Conservation (phyloP, 2,888 invertebrate species). For the Glyphotaelius pellucidus region DNA sequence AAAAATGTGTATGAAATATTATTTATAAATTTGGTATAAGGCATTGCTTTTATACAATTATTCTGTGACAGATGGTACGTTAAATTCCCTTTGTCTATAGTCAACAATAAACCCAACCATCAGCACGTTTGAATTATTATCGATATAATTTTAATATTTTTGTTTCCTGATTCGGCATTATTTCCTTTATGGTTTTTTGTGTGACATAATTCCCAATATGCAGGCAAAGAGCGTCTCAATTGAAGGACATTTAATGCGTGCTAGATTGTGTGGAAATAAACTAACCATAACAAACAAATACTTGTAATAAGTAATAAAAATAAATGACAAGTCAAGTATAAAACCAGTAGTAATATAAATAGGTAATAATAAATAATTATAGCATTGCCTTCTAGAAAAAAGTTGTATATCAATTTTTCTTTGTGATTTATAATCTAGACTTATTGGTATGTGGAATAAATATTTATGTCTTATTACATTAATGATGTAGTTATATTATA, state of each 20-base stretch:
- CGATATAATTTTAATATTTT: not conserved
- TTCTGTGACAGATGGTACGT: too few species aligned
- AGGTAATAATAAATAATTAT: too few species aligned
- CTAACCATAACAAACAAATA: not conserved
- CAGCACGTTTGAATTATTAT: not conserved
- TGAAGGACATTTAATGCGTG: not conserved
- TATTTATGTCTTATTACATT: not conserved
- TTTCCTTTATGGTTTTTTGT: not conserved
- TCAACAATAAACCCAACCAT: not conserved
- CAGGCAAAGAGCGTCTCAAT: not conserved
- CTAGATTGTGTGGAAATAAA: not conserved
- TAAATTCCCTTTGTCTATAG: not conserved
- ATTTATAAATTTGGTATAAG: too few species aligned
- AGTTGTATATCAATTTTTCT: not conserved
- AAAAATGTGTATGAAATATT: too few species aligned
- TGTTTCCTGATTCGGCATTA: not conserved
- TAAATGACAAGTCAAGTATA: not conserved
- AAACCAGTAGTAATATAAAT: not conserved
- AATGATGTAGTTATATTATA: not conserved
- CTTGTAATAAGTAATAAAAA: not conserved
- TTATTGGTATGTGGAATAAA: not conserved
- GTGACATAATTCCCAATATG: not conserved
- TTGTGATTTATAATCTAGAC: not conserved
- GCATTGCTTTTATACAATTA: too few species aligned
- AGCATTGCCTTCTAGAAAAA: not conserved